A percentile compares a stretch with the other conserved stretches of the same genome.
Evolutionary conservation across 2,797 vertebrate genomes (phyloP).

Genomic region (Parauchenoglanis ngamensis): DNA sequence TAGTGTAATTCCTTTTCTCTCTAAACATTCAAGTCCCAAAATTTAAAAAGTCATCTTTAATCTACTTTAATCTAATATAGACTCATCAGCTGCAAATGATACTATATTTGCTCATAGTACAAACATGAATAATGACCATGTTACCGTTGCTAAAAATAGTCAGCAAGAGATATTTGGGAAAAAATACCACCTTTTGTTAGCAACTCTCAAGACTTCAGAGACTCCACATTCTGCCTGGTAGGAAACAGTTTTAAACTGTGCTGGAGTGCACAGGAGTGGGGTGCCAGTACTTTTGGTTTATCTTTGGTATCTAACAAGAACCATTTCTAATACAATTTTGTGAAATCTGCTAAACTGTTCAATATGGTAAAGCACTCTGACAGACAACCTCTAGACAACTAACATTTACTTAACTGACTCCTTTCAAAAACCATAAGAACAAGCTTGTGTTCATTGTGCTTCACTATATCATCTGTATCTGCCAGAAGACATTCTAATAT

Average conservation of each 20-base stretch:
- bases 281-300: neutral
- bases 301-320: neutral
- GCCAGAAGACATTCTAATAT: neutral
- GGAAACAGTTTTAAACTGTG: neutral
- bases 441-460: neutral
- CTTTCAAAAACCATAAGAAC: neutral
- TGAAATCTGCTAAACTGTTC: neutral
- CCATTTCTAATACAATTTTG: neutral
- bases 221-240: neutral
- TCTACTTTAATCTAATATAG: no score
- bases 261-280: no score
- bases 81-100: neutral
- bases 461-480: neutral
- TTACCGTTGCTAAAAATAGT: neutral
- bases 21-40: neutral
- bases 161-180: neutral
- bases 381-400: neutral
- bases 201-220: neutral
- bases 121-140: neutral
- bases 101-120: neutral
- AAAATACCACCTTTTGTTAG: neutral
- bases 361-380: neutral
- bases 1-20: neutral
- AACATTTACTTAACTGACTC: neutral
- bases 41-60: neutral